Conservation (phyloP, 2,888 invertebrate genomes). For the Cabera pusaria region DNA sequence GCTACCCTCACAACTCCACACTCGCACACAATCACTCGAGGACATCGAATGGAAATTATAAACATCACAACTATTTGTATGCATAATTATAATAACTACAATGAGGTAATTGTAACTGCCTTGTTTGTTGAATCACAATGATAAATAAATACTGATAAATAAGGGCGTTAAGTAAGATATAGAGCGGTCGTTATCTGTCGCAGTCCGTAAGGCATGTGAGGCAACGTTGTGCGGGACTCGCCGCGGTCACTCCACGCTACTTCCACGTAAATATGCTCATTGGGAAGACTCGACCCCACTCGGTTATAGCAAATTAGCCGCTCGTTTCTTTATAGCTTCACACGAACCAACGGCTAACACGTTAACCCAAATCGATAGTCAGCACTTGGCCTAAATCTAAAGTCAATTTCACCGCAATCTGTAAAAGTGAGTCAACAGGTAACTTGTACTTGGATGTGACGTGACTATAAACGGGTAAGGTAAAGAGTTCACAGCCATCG, state of each 20-base stretch:
- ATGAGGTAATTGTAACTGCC: constrained; percentile 76
- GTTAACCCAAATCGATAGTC: too few species aligned
- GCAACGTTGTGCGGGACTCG: constrained; percentile 73
- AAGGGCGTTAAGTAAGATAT: constrained; percentile 57
- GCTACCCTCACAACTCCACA: constrained; percentile 65
- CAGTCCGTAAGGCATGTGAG: constrained; percentile 64
- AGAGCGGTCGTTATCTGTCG: constrained; percentile 12
- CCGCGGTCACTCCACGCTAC: constrained; percentile 40
- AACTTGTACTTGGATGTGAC: too few species aligned
- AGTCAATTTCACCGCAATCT: too few species aligned
- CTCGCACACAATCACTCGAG: constrained; percentile 68
- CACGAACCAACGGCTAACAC: too few species aligned
- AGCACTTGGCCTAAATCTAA: too few species aligned
- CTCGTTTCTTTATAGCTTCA: too few species aligned
- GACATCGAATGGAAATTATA: constrained; percentile 79
- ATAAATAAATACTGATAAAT: constrained; percentile 76
- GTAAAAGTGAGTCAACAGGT: too few species aligned
- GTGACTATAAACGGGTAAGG: too few species aligned
- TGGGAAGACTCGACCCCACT: constrained; percentile 25
- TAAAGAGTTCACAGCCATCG: too few species aligned
- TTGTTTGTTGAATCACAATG: constrained; percentile 74
- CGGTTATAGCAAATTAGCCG: too few species aligned
- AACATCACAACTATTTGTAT: constrained; percentile 78
- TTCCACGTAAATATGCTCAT: constrained; percentile 24
- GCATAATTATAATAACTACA: constrained; percentile 72